Evolutionary conservation across 2,888 invertebrate genomes (phyloP), one percentile per base, ranked within the genome.

Genomic region (Cryptocheilus praepositus): DNA sequence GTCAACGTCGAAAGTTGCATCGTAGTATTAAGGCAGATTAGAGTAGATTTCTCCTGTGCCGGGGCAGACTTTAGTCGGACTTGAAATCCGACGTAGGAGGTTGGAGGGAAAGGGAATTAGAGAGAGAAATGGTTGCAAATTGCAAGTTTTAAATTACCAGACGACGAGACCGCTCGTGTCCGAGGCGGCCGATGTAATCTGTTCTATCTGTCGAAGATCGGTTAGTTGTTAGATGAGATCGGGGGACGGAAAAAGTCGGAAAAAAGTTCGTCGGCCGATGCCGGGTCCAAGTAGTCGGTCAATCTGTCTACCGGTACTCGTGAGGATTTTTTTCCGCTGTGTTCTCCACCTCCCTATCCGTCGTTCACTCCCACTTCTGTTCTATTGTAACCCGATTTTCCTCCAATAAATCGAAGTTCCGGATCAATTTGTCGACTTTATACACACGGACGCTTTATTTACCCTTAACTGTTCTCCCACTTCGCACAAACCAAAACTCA

Each of bases 201-300:
- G 74, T 54, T 70, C 71, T 63, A 58, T 55, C 77, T 74, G 74
- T 76, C 76, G 73, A 68, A 79, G 74, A 74, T 78, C 71, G 77
- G 70, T 71, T 68, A 70, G 70, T 70, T 63, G 74, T 74, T 64
- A 51, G 74, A 79, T 64, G 77, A 78, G 77, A 67, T 68, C 69
- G 22, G 53, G 16, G 22, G 21, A 19, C 15, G 21, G 15, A 15
- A 25, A 73, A 67, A 76, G 70, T 11, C 22, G 18, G 61, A 53
- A 61, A 74, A 79, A 74, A 70, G 64, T 79, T 76, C 49, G 59
- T 53, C 64, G 60, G 49, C 16, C 44, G 58, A 61, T 70, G 74
- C 71, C 71, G 79, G 49, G 52, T 64, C 67, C 70, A 70, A 66
- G 73, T 61, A 71, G 65, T 71, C 71, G 71, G 66, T 73, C 71